Evolutionary conservation across 1,140 invertebrate species (phyloP).

Genomic region (Daktulosphaira vitifoliae): DNA sequence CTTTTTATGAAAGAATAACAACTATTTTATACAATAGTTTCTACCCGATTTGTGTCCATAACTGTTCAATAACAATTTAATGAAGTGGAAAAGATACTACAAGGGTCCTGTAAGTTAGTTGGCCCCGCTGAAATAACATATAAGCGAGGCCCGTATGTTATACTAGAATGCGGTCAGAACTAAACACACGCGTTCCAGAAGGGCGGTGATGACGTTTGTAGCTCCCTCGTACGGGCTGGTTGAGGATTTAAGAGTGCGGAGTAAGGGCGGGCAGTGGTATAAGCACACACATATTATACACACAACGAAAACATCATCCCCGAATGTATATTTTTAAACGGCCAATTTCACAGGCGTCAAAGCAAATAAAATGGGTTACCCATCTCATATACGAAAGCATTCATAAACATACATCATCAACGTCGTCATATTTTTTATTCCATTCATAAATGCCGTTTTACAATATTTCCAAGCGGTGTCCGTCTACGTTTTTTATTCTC

Average conservation of each 20-base stretch:
- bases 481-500: too few relatives aligned
- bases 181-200: too few relatives aligned
- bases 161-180: too few relatives aligned
- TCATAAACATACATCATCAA: too few relatives aligned
- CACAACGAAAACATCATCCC: constrained; percentile 32
- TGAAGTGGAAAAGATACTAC: constrained; percentile 10
- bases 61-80: not conserved
- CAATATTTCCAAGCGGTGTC: too few relatives aligned
- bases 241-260: not conserved
- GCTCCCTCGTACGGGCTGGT: too few relatives aligned
- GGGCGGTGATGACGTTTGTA: too few relatives aligned
- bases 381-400: too few relatives aligned
- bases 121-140: constrained; percentile 30
- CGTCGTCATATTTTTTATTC: too few relatives aligned
- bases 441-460: too few relatives aligned
- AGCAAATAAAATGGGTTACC: constrained; percentile 32
- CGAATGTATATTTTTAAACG: constrained; percentile 27
- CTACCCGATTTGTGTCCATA: not conserved
- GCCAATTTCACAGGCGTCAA: constrained; percentile 34
- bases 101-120: constrained; percentile 8
- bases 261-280: not conserved
- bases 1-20: constrained; percentile 25
- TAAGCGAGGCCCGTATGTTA: not conserved
- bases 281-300: not conserved
- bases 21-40: constrained; percentile 16